These are phyloP conservation scores for Acanthosoma haemorrhoidale DNA, from an alignment of 2,888 invertebrate genomes.

Conservation along the genomic window DNA sequence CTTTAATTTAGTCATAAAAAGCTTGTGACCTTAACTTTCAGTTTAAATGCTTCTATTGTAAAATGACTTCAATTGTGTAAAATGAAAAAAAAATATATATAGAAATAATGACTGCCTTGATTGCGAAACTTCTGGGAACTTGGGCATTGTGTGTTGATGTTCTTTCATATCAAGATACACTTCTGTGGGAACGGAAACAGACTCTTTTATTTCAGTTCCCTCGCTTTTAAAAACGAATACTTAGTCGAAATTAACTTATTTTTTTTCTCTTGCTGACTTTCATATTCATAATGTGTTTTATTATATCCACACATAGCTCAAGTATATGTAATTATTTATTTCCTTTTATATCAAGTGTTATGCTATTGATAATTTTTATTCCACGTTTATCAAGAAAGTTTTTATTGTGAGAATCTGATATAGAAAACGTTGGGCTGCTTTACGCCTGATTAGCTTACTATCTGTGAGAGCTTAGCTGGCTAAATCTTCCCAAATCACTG, in stretches of 20 bases:
- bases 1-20: too few relatives aligned
- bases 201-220: neutral
- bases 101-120: slow-evolving; percentile 22
- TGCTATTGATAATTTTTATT: neutral
- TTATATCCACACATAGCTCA: too few relatives aligned
- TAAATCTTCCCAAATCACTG: slow-evolving; percentile 39
- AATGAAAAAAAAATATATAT: too few relatives aligned
- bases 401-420: slow-evolving; percentile 9
- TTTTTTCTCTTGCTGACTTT: neutral
- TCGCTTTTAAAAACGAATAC: neutral
- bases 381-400: neutral
- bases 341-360: too few relatives aligned
- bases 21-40: too few relatives aligned
- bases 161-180: slow-evolving; percentile 35
- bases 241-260: neutral
- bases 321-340: too few relatives aligned
- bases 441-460: slow-evolving; percentile 16
- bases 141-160: slow-evolving; percentile 35
- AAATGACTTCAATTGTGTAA: neutral
- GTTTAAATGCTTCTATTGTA: neutral
- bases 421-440: slow-evolving; percentile 2
- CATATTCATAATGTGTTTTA: neutral
- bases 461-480: slow-evolving; percentile 33
- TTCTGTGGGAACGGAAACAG: slow-evolving; percentile 34
- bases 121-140: slow-evolving; percentile 33